phyloP scores from a whole-genome alignment of 2,797 vertebrate species.

The Oceanodroma leucorhoa region DNA sequence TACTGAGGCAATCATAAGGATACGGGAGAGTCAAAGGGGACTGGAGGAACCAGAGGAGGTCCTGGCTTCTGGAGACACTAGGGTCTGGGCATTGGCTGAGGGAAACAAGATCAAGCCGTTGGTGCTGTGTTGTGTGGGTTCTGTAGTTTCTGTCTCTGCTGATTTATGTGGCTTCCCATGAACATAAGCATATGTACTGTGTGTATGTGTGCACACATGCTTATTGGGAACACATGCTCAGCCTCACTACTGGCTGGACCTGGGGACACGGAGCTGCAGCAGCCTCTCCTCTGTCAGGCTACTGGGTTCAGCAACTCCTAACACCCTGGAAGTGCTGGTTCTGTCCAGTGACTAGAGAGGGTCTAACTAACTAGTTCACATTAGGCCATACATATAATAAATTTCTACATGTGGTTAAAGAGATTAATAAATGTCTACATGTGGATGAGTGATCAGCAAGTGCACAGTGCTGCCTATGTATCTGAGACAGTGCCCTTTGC shows the following conservation, averaged over 20 bases:
- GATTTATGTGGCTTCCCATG: neutral
- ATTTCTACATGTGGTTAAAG: too few relatives aligned
- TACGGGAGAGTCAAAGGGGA: neutral
- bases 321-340: neutral
- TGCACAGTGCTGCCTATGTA: rapidly evolving
- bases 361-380: neutral
- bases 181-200: rapidly evolving
- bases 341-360: neutral
- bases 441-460: neutral
- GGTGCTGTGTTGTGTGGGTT: neutral
- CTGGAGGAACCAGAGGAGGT: neutral
- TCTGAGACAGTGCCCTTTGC: rapidly evolving
- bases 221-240: neutral
- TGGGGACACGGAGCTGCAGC: neutral
- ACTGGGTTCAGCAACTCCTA: neutral
- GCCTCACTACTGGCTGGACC: neutral
- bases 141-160: neutral
- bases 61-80: neutral
- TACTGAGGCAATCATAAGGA: neutral
- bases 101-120: neutral
- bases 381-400: neutral
- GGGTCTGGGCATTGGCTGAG: rapidly evolving
- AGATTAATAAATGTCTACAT: neutral
- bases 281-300: neutral
- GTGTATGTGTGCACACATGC: too few relatives aligned